These are phyloP conservation scores for Drosophila prolongata DNA, from an alignment of 2,888 invertebrate species.

Conservation along the genomic window DNA sequence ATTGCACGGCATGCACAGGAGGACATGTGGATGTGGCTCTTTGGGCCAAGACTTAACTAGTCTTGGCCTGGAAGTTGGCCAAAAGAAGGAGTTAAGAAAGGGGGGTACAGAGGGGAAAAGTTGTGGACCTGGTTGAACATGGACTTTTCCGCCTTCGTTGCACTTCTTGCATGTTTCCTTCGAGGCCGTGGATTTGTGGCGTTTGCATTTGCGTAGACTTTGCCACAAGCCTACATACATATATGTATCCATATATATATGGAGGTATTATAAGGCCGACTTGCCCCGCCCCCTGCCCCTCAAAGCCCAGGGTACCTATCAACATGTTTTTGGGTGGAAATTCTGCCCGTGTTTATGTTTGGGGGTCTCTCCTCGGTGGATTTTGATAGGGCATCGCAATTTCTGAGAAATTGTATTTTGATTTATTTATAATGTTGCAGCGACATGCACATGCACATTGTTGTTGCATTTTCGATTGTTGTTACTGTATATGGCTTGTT, in stretches of 20 bases:
- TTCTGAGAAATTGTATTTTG: constrained; percentile 82
- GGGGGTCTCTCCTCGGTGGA: constrained; percentile 58
- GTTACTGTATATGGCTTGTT: constrained; percentile 26
- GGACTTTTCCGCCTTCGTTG: constrained; percentile 76
- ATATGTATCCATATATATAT: constrained; percentile 5
- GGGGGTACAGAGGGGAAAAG: neutral
- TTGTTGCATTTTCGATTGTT: constrained; percentile 28
- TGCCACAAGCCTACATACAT: constrained; percentile 10
- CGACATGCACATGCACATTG: constrained; percentile 75
- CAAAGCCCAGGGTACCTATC: constrained; percentile 44
- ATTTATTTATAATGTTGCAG: constrained; percentile 82
- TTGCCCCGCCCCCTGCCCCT: constrained; percentile 22
- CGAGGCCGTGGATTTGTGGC: constrained; percentile 39
- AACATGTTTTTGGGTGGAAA: constrained; percentile 80
- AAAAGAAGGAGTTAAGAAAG: neutral
- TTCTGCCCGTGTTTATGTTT: constrained; percentile 59
- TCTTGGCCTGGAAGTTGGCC: constrained; percentile 20
- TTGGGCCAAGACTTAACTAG: constrained; percentile 36
- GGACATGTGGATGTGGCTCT: constrained; percentile 52
- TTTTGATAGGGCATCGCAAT: constrained; percentile 82
- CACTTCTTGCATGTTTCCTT: constrained; percentile 37
- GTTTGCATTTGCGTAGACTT: constrained; percentile 54
- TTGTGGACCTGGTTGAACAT: constrained; percentile 69
- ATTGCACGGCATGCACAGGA: constrained; percentile 80
- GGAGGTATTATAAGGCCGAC: constrained; percentile 12